Conservation (phyloP, 2,797 vertebrate genomes). For the Poeciliopsis gracilis region DNA sequence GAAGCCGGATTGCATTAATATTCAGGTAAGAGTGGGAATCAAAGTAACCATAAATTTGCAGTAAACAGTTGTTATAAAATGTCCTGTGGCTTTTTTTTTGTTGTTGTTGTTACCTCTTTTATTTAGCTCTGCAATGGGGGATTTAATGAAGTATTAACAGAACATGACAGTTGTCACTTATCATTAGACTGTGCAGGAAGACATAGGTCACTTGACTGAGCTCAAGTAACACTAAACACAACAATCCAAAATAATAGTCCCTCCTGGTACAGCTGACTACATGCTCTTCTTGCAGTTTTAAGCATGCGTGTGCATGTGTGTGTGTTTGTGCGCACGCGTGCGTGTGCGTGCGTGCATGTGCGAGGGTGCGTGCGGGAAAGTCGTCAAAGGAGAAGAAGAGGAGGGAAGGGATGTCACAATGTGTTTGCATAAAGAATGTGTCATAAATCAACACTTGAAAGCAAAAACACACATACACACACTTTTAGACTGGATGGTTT, state of each 20-base stretch:
- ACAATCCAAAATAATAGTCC: conserved; percentile 51
- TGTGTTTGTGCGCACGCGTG: conserved; percentile 32
- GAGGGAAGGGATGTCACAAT: conserved; percentile 54
- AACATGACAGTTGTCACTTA: conserved; percentile 62
- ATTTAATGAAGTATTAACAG: conserved; percentile 49
- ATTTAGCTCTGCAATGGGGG: not conserved
- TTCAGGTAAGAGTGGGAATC: conserved; percentile 59
- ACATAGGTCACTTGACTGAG: conserved; percentile 62
- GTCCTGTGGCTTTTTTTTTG: conserved; percentile 11
- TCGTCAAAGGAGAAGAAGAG: conserved; percentile 27
- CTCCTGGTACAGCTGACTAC: conserved; percentile 47
- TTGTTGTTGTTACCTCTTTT: not conserved
- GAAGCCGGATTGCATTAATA: conserved; percentile 42
- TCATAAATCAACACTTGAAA: conserved; percentile 37
- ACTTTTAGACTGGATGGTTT: conserved; percentile 1
- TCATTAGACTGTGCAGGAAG: conserved; percentile 55
- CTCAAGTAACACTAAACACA: conserved; percentile 53
- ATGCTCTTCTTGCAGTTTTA: conserved; percentile 52
- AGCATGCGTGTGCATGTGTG: conserved; percentile 39
- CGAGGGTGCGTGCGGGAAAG: conserved; percentile 30
- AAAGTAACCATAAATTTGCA: not conserved
- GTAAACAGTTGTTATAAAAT: conserved; percentile 2
- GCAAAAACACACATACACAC: not conserved
- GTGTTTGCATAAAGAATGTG: conserved; percentile 42
- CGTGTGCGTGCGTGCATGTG: conserved; percentile 26